A percentile compares a stretch with the other conserved stretches of the same genome.
phyloP scores from a whole-genome alignment of 2,888 invertebrate species.

The Nezara viridula region DNA sequence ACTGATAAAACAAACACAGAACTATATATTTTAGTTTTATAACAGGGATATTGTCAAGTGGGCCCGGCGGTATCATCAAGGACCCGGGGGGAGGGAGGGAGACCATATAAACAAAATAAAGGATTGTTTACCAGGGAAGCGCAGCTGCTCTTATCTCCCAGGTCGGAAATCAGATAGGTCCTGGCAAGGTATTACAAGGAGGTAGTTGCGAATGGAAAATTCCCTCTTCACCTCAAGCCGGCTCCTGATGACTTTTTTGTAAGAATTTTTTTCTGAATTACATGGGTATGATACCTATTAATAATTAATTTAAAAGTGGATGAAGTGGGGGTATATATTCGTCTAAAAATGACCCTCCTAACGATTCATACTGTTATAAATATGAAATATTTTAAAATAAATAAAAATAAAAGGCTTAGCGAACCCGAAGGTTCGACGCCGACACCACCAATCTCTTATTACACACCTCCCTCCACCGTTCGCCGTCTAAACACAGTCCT shows the following conservation, averaged over 20 bases:
- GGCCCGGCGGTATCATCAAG: not conserved
- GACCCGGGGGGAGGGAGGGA: not conserved
- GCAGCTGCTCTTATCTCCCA: not conserved
- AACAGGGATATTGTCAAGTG: not conserved
- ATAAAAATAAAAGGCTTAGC: too few relatives aligned
- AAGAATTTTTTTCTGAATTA: too few relatives aligned
- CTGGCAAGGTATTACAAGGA: not conserved
- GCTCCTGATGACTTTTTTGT: not conserved
- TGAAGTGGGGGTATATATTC: too few relatives aligned
- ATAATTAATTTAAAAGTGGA: too few relatives aligned
- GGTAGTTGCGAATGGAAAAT: not conserved
- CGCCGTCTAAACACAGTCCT: too few relatives aligned
- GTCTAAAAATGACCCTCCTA: too few relatives aligned
- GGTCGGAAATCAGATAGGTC: not conserved
- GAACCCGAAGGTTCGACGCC: too few relatives aligned
- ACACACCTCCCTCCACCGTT: too few relatives aligned
- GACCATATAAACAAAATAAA: slow-evolving; percentile 31
- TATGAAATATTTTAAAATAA: too few relatives aligned
- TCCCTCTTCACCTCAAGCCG: not conserved
- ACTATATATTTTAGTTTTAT: not conserved
- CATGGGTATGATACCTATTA: too few relatives aligned
- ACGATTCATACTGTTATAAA: too few relatives aligned
- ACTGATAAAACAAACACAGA: not conserved
- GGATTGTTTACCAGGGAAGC: not conserved
- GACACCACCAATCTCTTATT: too few relatives aligned